phyloP scores from a whole-genome alignment of 2,797 vertebrate species.

The Gymnopithys bicolor region DNA sequence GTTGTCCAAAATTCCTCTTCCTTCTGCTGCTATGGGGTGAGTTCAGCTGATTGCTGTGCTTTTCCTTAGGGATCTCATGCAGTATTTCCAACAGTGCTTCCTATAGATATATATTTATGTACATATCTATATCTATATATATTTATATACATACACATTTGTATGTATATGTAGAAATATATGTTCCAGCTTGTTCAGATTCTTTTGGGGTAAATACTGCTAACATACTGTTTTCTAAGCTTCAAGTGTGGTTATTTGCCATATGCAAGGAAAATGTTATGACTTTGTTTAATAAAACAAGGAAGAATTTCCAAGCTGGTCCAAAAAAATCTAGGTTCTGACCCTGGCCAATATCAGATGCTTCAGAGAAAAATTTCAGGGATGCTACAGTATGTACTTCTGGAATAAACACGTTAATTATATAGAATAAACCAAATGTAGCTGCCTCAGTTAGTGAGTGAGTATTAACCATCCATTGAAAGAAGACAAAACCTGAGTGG shows the following conservation, averaged over 20 bases:
- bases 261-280: slow-evolving; percentile 2
- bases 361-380: slow-evolving; percentile 58
- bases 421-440: slow-evolving; percentile 9
- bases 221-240: background rate
- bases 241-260: background rate
- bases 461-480: slow-evolving; percentile 5
- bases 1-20: background rate
- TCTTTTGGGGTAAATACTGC: background rate
- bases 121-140: background rate
- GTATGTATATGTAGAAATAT: background rate
- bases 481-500: slow-evolving; percentile 1
- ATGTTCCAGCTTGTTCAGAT: background rate
- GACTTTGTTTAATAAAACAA: slow-evolving; percentile 45
- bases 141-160: background rate
- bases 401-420: slow-evolving; percentile 28
- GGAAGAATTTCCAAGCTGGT: slow-evolving; percentile 25
- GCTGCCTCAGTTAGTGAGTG: background rate
- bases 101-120: background rate
- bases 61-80: background rate
- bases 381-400: background rate
- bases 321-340: background rate
- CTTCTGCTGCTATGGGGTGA: background rate
- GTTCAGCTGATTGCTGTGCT: background rate
- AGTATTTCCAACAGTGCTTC: background rate
- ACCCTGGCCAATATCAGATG: slow-evolving; percentile 44